Evolutionary conservation across 1,140 invertebrate species (phyloP), one percentile per base, ranked within the genome.

Genomic region (Hirudo medicinalis): DNA sequence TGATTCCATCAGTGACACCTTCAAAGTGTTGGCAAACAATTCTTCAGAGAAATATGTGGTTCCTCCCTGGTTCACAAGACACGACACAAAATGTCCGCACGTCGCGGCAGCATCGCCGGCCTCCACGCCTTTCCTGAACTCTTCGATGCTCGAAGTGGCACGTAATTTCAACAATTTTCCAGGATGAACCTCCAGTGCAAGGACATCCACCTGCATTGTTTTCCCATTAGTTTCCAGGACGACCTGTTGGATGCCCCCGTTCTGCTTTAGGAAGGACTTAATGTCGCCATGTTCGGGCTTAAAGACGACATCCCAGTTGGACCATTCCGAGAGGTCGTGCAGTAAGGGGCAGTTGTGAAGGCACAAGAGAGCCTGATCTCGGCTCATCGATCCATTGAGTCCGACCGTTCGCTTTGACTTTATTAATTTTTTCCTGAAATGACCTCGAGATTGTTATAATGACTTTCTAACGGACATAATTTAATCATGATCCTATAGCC

Each of bases 281-380:
- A 82, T 74, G 49, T 73, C 74, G 0, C 79, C 79, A 54, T 76
- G 74, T 72, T 82, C 75, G 27, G 80, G 79, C 73, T 79, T 76
- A 77, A 82, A 82, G 29, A 82, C 77, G 3, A 78, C 68, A 29
- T 74, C 54, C 80, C 80, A 82, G 71, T 80, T 77, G 40, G 76
- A 78, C 79, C 80, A 81, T 11, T 49, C 71, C 0, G 57, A 73
- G 36, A 82, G 43, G 72, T 82, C 77, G 32, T 77, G 78, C 76
- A 82, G 72, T 40, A 82, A 71, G 17, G 80, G 80, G 68, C 79
- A 81, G 73, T 73, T 78, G 57, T 79, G 77, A 68, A 82, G 74
- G 70, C 77, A 78, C 5, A 76, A 76, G 22, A 78, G 73, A 13
- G 80, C 80, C 40, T 75, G 72, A 25, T 80, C 79, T 43, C 74